These are phyloP conservation scores for Lates calcarifer DNA, from an alignment of 2,113 vertebrate species.

Conservation along the genomic window DNA sequence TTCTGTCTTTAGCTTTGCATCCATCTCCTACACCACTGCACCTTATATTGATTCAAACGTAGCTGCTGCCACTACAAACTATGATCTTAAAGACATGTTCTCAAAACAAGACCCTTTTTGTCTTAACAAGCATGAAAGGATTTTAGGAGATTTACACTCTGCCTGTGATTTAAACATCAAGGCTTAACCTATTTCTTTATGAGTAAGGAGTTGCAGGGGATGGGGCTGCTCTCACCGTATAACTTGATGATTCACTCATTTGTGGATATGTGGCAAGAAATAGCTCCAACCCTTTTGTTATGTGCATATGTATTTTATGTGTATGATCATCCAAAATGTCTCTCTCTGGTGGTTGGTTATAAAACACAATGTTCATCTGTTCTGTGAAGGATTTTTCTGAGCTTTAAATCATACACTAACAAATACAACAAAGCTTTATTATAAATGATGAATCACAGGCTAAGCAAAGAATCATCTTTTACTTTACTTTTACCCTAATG, in stretches of 20 bases:
- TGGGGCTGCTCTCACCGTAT: constrained; percentile 55
- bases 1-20: constrained; percentile 39
- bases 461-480: constrained; percentile 29
- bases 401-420: constrained; percentile 29
- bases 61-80: constrained; percentile 63
- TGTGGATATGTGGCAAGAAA: constrained; percentile 55
- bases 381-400: constrained; percentile 18
- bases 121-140: constrained; percentile 80
- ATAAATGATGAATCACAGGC: constrained; percentile 27
- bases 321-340: constrained; percentile 30
- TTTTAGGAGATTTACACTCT: constrained; percentile 80
- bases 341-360: too few species aligned
- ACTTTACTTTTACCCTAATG: neutral
- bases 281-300: constrained; percentile 31
- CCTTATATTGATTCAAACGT: constrained; percentile 56
- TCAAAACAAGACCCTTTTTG: constrained; percentile 72
- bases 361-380: constrained; percentile 35
- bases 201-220: constrained; percentile 71
- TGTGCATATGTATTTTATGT: constrained; percentile 27
- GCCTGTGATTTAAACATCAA: constrained; percentile 83
- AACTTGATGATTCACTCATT: constrained; percentile 79
- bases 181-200: constrained; percentile 84
- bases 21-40: constrained; percentile 27
- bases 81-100: constrained; percentile 70
- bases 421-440: constrained; percentile 20